A percentile compares a stretch with the other conserved stretches of the same genome.
Conservation (phyloP, 2,797 vertebrate species). For the Erethizon dorsatum region DNA sequence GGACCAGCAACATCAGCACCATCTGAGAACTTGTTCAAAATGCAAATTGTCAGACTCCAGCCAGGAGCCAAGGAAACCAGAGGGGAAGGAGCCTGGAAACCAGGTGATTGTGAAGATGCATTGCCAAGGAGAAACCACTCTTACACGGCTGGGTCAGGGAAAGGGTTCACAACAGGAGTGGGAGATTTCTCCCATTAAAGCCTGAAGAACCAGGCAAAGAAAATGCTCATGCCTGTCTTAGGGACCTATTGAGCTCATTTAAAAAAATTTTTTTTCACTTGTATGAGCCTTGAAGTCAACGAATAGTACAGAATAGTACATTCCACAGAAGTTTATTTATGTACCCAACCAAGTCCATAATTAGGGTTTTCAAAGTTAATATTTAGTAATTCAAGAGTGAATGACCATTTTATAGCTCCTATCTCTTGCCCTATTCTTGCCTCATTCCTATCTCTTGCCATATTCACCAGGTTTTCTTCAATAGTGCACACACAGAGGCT, state of each 20-base stretch:
- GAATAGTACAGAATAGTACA: not conserved
- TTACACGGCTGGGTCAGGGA: not conserved
- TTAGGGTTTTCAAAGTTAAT: conserved; percentile 35
- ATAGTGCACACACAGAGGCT: not conserved
- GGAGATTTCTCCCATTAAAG: not conserved
- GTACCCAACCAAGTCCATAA: not conserved
- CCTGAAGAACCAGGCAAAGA: not conserved
- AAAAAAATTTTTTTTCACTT: not conserved
- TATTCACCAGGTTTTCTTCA: not conserved
- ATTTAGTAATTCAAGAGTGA: conserved; percentile 50
- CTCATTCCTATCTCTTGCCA: not conserved
- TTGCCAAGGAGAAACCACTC: not conserved
- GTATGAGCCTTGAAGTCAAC: not conserved
- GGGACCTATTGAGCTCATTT: not conserved
- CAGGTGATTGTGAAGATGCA: not conserved
- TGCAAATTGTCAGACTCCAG: not conserved
- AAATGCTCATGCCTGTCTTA: not conserved
- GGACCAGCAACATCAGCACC: not conserved
- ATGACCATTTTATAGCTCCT: not conserved
- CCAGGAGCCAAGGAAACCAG: not conserved
- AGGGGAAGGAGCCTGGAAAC: not conserved
- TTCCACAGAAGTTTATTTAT: conserved; percentile 44
- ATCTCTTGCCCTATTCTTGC: not conserved
- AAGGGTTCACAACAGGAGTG: not conserved
- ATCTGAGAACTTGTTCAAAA: not conserved